Conservation (phyloP, 2,113 vertebrate species). For the Alosa alosa region DNA sequence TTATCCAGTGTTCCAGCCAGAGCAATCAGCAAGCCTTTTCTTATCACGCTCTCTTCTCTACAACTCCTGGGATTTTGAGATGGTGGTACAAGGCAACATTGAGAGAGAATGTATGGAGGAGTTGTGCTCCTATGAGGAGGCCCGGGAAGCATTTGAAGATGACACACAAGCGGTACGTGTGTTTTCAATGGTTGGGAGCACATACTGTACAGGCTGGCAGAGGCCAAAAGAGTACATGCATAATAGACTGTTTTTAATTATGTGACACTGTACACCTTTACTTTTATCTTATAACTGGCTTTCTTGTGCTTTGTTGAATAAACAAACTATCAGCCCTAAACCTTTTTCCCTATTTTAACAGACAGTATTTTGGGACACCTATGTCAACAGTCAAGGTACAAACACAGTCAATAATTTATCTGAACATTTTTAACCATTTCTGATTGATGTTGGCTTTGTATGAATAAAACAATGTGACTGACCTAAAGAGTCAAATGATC, state of each 20-base stretch:
- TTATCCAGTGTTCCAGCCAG: conserved; percentile 66
- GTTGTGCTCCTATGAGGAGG: conserved; percentile 87
- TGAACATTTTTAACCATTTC: background rate
- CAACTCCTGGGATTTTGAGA: conserved; percentile 90
- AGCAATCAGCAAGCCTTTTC: conserved; percentile 69
- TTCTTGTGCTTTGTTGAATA: background rate
- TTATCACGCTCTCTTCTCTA: conserved; percentile 72
- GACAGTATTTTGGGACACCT: conserved; percentile 50
- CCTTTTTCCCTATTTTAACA: conserved; percentile 37
- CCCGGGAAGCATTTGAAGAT: conserved; percentile 86
- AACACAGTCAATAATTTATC: background rate
- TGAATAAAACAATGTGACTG: background rate
- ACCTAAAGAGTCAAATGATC: background rate
- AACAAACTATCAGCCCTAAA: background rate
- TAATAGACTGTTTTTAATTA: background rate
- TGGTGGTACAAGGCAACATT: conserved; percentile 73
- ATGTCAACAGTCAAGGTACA: conserved; percentile 56
- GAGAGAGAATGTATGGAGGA: conserved; percentile 91
- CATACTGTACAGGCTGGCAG: background rate
- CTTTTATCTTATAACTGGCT: no score
- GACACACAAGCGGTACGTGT: conserved; percentile 70
- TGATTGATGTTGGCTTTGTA: background rate
- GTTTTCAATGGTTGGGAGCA: background rate
- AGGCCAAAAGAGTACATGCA: background rate
- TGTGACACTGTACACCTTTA: background rate